Percentiles rank a stretch among this genome's conserved stretches.
Conservation (phyloP, 2,797 vertebrate genomes). For the Hapalemur alaotrensis region DNA sequence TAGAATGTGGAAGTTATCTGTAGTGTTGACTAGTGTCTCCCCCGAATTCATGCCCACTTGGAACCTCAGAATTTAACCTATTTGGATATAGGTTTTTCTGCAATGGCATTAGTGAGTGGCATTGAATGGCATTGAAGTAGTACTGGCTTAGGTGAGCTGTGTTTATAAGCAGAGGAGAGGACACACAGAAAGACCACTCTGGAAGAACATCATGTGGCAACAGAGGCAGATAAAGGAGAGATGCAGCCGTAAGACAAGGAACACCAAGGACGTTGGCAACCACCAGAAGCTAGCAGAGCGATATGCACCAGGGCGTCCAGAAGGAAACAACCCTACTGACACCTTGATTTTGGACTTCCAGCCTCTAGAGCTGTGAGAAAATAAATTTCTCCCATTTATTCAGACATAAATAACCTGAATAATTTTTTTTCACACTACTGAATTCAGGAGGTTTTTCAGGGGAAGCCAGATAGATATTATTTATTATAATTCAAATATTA, state of each 20-base stretch:
- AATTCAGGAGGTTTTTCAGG: not conserved
- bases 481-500: not conserved
- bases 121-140: not conserved
- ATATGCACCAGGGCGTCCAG: not conserved
- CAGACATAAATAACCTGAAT: not conserved
- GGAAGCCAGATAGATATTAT: not conserved
- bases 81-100: not conserved
- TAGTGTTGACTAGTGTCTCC: not conserved
- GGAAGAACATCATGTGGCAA: not conserved
- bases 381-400: not conserved
- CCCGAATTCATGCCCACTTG: not conserved
- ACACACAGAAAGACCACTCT: not conserved
- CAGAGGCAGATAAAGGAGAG: not conserved
- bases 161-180: not conserved
- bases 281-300: not conserved
- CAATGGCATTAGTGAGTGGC: not conserved
- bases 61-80: not conserved
- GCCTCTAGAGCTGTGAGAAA: not conserved
- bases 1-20: not conserved
- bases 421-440: not conserved
- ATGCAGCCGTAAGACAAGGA: not conserved
- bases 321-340: not conserved
- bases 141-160: not conserved
- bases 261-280: not conserved
- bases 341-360: not conserved